Evolutionary conservation across 2,113 vertebrate species (phyloP).

Genomic region (Cichladusa arquata): DNA sequence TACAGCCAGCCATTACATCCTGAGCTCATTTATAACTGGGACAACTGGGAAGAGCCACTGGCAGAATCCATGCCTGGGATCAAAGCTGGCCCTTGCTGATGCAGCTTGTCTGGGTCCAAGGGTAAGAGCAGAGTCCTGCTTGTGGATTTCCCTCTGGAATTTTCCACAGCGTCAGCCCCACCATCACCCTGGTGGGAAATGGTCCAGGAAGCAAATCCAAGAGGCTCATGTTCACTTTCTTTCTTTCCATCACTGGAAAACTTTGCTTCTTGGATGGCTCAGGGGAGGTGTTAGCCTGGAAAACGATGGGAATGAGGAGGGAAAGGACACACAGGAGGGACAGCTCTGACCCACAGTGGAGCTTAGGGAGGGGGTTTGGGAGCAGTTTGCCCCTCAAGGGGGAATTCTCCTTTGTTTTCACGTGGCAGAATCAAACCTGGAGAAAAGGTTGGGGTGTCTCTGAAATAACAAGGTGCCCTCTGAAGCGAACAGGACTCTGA

Average conservation of each 20-base stretch:
- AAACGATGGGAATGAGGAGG: neutral
- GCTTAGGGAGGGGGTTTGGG: neutral
- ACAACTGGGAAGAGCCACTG: neutral
- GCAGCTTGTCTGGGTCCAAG: neutral
- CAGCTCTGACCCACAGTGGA: neutral
- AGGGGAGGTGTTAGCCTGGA: neutral
- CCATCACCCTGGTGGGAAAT: neutral
- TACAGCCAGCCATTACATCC: neutral
- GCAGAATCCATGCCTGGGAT: neutral
- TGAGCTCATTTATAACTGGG: neutral
- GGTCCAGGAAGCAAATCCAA: neutral
- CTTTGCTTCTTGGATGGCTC: neutral
- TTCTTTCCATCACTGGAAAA: neutral
- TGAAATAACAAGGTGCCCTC: neutral
- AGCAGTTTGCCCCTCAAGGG: neutral
- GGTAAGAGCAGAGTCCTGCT: neutral
- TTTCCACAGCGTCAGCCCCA: neutral
- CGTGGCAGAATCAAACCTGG: neutral
- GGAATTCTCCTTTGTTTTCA: neutral
- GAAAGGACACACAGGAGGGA: no score
- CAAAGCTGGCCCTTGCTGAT: neutral
- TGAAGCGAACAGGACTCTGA: neutral
- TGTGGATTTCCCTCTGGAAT: neutral
- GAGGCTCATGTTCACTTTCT: neutral
- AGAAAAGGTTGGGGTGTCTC: neutral